Conservation (phyloP, 2,113 vertebrate species). For the Natator depressus region DNA sequence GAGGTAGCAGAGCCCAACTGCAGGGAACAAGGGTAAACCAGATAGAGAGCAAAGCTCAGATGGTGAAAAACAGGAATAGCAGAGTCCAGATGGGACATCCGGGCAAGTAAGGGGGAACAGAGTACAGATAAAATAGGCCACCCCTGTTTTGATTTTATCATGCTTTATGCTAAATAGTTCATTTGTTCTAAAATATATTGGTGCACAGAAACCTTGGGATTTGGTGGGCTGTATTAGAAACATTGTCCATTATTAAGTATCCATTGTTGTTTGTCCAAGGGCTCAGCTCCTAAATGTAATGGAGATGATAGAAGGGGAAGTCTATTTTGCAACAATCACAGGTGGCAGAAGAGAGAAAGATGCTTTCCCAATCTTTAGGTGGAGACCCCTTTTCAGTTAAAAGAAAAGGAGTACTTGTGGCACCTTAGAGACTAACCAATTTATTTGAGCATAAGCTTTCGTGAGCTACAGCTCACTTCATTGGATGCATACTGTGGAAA, state of each 20-base stretch:
- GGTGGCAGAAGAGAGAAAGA: background rate
- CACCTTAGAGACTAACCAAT: too few species aligned
- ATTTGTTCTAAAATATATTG: background rate
- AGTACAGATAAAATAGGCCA: background rate
- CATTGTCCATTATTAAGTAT: background rate
- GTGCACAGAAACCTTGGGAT: background rate
- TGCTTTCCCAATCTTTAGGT: background rate
- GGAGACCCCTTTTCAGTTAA: background rate
- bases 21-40: background rate
- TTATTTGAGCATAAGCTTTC: too few species aligned
- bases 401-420: too few species aligned
- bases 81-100: background rate
- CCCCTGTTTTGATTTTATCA: background rate
- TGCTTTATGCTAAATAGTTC: background rate
- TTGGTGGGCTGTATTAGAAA: background rate
- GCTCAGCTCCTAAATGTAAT: background rate
- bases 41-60: background rate
- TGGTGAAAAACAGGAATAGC: background rate
- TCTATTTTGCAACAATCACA: background rate
- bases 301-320: background rate
- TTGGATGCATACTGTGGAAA: too few species aligned
- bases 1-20: background rate
- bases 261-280: background rate
- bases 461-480: too few species aligned
- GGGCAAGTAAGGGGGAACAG: background rate